These are phyloP conservation scores for Meleagris gallopavo DNA, from an alignment of 2,113 vertebrate genomes.

Conservation along the genomic window DNA sequence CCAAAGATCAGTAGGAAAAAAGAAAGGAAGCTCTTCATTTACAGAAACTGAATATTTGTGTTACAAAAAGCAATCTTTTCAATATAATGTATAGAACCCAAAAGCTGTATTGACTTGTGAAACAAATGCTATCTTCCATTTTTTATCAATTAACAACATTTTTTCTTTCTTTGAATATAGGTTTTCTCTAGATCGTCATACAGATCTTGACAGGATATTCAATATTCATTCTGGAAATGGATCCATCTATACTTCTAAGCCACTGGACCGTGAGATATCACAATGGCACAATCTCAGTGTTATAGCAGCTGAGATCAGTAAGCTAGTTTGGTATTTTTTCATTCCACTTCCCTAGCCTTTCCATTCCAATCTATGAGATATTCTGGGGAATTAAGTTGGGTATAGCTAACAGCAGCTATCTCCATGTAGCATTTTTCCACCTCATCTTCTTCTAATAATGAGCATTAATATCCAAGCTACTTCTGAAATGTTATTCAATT, in stretches of 20 bases:
- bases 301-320: slow-evolving; percentile 87
- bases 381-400: neutral
- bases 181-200: slow-evolving; percentile 86
- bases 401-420: neutral
- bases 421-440: neutral
- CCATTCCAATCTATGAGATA: neutral
- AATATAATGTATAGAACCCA: neutral
- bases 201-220: slow-evolving; percentile 86
- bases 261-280: slow-evolving; percentile 84
- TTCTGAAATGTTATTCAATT: neutral
- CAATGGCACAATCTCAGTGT: slow-evolving; percentile 87
- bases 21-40: neutral
- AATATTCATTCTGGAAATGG: slow-evolving; percentile 86
- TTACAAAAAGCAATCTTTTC: neutral
- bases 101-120: neutral
- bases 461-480: neutral
- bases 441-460: neutral
- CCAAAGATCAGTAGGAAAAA: too few species aligned
- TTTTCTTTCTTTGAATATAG: slow-evolving; percentile 56
- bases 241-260: slow-evolving; percentile 84
- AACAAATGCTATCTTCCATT: neutral
- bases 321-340: slow-evolving; percentile 49
- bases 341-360: neutral
- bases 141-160: neutral
- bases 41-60: neutral